Conservation (phyloP, 2,113 vertebrate species). For the Dasyurus viverrinus region DNA sequence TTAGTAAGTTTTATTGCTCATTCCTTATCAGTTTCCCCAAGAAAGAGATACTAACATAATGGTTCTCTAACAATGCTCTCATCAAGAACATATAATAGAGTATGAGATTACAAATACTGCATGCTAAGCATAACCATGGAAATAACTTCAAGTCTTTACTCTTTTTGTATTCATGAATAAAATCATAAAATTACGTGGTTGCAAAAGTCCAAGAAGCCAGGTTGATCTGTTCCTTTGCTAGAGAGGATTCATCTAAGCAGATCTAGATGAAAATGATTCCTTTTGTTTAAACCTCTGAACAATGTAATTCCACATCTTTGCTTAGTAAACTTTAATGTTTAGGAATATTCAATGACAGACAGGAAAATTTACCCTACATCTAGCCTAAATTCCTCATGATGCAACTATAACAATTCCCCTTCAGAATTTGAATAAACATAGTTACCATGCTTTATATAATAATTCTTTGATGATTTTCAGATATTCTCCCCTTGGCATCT, state of each 20-base stretch:
- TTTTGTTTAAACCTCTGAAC: not conserved
- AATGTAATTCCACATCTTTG: not conserved
- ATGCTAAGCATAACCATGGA: not conserved
- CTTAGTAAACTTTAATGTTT: not conserved
- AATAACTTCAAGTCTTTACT: not conserved
- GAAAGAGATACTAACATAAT: not conserved
- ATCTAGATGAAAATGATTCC: slow-evolving; percentile 1
- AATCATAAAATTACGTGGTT: not conserved
- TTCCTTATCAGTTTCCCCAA: not conserved
- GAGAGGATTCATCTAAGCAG: not conserved
- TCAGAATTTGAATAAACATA: not conserved
- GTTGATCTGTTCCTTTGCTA: not conserved
- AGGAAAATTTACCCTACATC: not conserved
- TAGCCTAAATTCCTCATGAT: not conserved
- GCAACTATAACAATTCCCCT: not conserved
- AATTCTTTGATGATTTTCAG: not conserved
- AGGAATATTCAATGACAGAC: not conserved
- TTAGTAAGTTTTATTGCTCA: not conserved
- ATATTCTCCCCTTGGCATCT: not conserved
- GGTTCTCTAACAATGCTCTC: not conserved
- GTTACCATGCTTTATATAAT: not conserved
- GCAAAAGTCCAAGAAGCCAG: not conserved
- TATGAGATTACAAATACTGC: no score
- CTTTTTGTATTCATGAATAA: not conserved
- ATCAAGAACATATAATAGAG: not conserved